These are phyloP conservation scores for Teleogryllus oceanicus DNA, from an alignment of 2,888 invertebrate species.

Conservation along the genomic window DNA sequence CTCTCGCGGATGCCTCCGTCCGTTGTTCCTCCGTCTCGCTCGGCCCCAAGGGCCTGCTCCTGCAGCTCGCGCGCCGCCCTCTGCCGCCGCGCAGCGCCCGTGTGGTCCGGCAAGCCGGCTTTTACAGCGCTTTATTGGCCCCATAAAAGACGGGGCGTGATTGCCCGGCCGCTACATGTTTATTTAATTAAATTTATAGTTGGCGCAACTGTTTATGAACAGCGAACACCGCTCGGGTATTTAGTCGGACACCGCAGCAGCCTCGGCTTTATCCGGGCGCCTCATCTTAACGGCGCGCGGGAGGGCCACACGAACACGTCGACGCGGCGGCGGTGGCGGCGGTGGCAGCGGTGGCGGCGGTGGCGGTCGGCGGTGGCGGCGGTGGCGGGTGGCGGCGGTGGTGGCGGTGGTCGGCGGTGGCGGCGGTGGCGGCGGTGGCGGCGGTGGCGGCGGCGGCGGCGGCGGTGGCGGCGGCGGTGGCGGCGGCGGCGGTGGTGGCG, in stretches of 20 bases:
- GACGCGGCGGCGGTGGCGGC: not conserved
- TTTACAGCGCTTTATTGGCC: conserved; percentile 5
- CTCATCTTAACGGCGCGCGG: not conserved
- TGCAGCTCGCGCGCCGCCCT: not conserved
- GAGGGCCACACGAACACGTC: not conserved
- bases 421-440: not conserved
- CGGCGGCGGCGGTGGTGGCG: not conserved
- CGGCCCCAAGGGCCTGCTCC: not conserved
- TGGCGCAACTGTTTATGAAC: conserved; percentile 27
- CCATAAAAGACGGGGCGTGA: not conserved
- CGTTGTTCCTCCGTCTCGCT: too few relatives aligned
- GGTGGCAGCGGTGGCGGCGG: not conserved
- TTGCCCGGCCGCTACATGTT: conserved; percentile 29
- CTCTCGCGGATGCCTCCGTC: too few relatives aligned
- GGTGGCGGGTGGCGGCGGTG: not conserved
- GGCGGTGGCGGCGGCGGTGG: not conserved
- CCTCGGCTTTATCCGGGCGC: not conserved
- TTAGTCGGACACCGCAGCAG: not conserved
- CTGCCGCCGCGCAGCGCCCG: not conserved
- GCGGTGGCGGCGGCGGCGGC: not conserved
- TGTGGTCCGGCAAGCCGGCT: not conserved
- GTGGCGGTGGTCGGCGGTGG: not conserved
- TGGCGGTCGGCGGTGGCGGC: too few relatives aligned
- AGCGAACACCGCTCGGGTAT: conserved; percentile 18
- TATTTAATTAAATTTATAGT: conserved; percentile 36